Conservation (phyloP, 2,113 vertebrate species). For the Triplophysa siluroides region DNA sequence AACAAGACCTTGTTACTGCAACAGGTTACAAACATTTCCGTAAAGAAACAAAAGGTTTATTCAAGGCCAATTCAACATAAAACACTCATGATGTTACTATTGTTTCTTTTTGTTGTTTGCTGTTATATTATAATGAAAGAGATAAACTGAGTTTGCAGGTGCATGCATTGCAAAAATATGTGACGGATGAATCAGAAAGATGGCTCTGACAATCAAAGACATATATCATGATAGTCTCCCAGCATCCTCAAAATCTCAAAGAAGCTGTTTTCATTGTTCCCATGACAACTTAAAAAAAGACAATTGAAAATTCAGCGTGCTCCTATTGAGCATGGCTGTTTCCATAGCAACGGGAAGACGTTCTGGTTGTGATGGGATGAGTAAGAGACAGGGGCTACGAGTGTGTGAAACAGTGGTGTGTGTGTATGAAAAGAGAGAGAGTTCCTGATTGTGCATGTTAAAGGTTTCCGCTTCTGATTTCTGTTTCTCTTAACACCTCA, state of each 20-base stretch:
- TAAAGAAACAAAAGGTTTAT: background rate
- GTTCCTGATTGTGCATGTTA: background rate
- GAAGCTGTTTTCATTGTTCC: slow-evolving; percentile 57
- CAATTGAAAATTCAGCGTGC: slow-evolving; percentile 53
- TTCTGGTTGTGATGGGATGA: slow-evolving; percentile 43
- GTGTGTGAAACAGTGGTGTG: slow-evolving; percentile 30
- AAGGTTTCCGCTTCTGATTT: slow-evolving; percentile 19
- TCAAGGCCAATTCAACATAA: background rate
- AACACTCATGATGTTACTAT: background rate
- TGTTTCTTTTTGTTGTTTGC: no score
- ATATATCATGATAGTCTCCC: slow-evolving; percentile 44
- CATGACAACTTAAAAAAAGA: slow-evolving; percentile 55
- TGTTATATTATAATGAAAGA: no score
- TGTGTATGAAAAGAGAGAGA: slow-evolving; percentile 15
- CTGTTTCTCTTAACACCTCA: background rate
- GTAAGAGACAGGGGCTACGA: slow-evolving; percentile 33
- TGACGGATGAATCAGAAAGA: background rate
- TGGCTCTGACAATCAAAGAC: background rate
- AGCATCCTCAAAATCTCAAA: slow-evolving; percentile 44
- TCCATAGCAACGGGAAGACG: slow-evolving; percentile 56
- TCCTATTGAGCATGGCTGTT: slow-evolving; percentile 47
- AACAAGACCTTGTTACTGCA: background rate
- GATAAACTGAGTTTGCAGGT: background rate
- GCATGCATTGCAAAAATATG: background rate
- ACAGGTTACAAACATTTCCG: background rate